Evolutionary conservation across 2,888 invertebrate species (phyloP).

Genomic region (Drosophila nigritarsus): DNA sequence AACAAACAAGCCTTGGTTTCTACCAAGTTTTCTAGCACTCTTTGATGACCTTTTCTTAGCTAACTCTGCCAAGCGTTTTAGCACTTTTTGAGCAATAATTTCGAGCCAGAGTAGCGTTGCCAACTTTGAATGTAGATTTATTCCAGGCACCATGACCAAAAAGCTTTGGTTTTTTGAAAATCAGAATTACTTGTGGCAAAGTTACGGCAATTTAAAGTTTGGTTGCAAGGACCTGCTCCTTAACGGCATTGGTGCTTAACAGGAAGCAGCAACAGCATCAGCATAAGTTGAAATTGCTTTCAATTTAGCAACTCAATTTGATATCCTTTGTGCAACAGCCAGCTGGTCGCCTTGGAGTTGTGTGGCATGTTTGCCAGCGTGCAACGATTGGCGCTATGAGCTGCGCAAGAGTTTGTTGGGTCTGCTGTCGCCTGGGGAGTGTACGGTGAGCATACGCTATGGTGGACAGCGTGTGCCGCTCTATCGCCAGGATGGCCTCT

Average conservation of each 20-base stretch:
- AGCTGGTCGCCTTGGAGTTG: constrained; percentile 56
- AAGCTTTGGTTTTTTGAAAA: not conserved
- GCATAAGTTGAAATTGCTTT: not conserved
- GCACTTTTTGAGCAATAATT: not conserved
- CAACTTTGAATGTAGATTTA: not conserved
- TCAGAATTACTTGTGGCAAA: not conserved
- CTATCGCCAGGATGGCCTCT: constrained; percentile 69
- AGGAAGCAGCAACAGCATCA: not conserved
- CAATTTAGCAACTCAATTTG: not conserved
- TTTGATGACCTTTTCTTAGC: too few species aligned
- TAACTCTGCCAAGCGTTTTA: too few species aligned
- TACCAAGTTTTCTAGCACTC: too few species aligned
- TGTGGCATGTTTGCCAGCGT: constrained; percentile 70
- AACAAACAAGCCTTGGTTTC: too few species aligned
- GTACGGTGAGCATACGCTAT: constrained; percentile 61
- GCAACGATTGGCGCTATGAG: constrained; percentile 66
- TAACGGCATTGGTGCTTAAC: not conserved
- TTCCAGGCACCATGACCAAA: too few species aligned
- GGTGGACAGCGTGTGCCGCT: constrained; percentile 40
- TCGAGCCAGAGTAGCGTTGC: not conserved
- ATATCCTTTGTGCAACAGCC: constrained; percentile 7
- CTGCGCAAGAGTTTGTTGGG: constrained; percentile 56
- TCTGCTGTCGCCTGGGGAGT: constrained; percentile 22
- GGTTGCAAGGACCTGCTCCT: not conserved
- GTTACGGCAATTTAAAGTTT: not conserved